These are phyloP conservation scores for Agrochola lychnidis DNA, from an alignment of 2,888 invertebrate species.

Conservation along the genomic window DNA sequence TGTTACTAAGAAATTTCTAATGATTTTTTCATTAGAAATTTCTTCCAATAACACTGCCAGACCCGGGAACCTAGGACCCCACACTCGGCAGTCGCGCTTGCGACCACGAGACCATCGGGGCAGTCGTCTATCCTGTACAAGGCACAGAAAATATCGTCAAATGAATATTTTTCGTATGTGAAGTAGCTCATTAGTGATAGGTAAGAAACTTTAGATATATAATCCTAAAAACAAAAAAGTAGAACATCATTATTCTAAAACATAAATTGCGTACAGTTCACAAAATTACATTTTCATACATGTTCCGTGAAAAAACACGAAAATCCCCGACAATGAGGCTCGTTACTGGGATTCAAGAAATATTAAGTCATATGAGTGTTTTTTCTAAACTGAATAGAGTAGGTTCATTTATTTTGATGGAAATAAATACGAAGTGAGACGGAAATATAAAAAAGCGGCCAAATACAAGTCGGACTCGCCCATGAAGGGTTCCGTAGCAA, in stretches of 20 bases:
- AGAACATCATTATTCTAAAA: neutral
- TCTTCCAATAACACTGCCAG: no score
- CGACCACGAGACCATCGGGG: no score
- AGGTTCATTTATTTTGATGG: constrained; percentile 25
- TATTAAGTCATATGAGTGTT: constrained; percentile 58
- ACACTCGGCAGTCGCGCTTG: no score
- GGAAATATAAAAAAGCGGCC: neutral
- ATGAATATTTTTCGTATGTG: neutral
- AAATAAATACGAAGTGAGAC: neutral
- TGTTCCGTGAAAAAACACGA: constrained; percentile 33
- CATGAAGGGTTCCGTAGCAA: no score
- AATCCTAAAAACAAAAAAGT: neutral
- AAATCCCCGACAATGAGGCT: constrained; percentile 51
- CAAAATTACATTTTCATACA: constrained; percentile 35
- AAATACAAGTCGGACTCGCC: no score
- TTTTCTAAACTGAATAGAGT: constrained; percentile 11
- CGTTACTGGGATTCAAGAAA: constrained; percentile 61
- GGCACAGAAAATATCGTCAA: neutral
- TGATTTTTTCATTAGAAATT: no score
- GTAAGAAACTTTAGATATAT: neutral
- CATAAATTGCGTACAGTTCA: constrained; percentile 51
- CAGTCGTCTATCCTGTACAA: neutral
- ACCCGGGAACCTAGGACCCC: no score
- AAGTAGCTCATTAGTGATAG: constrained; percentile 14
- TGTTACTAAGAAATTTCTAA: no score